phyloP scores from a whole-genome alignment of 2,113 vertebrate genomes.

The Cacatua alba region DNA sequence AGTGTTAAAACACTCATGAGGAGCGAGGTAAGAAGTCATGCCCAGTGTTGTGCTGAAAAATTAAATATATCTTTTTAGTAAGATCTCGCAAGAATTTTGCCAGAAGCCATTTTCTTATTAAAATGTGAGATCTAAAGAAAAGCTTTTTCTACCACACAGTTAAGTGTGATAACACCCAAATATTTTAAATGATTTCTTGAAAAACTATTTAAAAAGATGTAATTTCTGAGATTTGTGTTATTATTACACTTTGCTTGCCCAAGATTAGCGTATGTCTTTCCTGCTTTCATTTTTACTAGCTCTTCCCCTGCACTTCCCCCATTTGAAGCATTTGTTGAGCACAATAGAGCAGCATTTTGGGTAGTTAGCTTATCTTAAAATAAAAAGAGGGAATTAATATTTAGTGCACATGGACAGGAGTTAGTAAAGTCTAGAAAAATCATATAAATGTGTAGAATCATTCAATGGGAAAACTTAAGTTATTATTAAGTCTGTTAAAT shows the following conservation, averaged over 20 bases:
- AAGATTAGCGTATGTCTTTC: conserved; percentile 16
- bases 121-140: conserved; percentile 16
- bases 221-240: not conserved
- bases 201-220: not conserved
- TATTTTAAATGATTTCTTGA: not conserved
- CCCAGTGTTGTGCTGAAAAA: conserved; percentile 10
- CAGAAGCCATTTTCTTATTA: not conserved
- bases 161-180: conserved; percentile 53
- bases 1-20: conserved; percentile 88
- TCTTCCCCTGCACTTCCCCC: not conserved
- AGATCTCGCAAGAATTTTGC: conserved; percentile 38
- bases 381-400: not conserved
- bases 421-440: not conserved
- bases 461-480: not conserved
- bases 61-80: not conserved
- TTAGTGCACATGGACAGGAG: not conserved
- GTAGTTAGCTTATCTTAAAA: not conserved
- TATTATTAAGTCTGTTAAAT: not conserved
- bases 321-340: not conserved
- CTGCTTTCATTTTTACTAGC: conserved; percentile 22
- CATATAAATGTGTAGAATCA: not conserved
- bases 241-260: conserved; percentile 23
- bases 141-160: conserved; percentile 28
- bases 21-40: conserved; percentile 86
- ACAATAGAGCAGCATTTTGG: not conserved